Conservation (phyloP, 2,113 vertebrate genomes). For the Colossoma macropomum region DNA sequence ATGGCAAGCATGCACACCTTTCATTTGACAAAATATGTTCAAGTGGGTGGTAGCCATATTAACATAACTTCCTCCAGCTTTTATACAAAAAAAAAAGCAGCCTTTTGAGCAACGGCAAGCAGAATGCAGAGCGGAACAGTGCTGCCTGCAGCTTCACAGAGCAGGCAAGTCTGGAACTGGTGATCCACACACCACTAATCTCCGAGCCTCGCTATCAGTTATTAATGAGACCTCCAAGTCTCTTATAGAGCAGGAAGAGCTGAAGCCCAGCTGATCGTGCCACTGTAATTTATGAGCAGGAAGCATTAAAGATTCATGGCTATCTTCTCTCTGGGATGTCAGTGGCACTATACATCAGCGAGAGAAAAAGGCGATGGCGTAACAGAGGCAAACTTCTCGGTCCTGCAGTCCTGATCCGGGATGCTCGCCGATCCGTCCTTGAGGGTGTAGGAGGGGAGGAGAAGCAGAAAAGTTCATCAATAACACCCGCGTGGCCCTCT, state of each 20-base stretch:
- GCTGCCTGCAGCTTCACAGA: not conserved
- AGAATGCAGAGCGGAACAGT: conserved; percentile 1
- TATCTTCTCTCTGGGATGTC: conserved; percentile 52
- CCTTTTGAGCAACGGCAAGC: conserved; percentile 21
- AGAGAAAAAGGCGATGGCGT: not conserved
- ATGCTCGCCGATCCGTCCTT: conserved; percentile 45
- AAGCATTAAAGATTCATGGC: conserved; percentile 61
- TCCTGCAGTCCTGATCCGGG: not conserved
- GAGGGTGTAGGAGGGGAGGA: conserved; percentile 44
- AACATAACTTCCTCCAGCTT: not conserved
- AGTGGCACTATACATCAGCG: conserved; percentile 52
- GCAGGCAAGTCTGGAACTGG: conserved; percentile 7
- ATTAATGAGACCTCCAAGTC: conserved; percentile 53
- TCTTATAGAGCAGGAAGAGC: conserved; percentile 30
- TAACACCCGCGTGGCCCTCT: conserved; percentile 37
- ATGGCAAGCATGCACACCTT: not conserved
- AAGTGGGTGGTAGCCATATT: not conserved
- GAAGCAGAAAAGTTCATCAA: conserved; percentile 53
- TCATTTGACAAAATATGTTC: conserved; percentile 1
- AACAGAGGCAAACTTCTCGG: conserved; percentile 27
- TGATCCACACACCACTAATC: conserved; percentile 43
- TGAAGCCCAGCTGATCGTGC: conserved; percentile 40
- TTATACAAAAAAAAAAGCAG: not conserved
- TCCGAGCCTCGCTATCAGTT: conserved; percentile 45
- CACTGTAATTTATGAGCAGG: conserved; percentile 61